These are phyloP conservation scores for Paracyclopina nana DNA, from an alignment of 1,140 invertebrate genomes.

Conservation along the genomic window DNA sequence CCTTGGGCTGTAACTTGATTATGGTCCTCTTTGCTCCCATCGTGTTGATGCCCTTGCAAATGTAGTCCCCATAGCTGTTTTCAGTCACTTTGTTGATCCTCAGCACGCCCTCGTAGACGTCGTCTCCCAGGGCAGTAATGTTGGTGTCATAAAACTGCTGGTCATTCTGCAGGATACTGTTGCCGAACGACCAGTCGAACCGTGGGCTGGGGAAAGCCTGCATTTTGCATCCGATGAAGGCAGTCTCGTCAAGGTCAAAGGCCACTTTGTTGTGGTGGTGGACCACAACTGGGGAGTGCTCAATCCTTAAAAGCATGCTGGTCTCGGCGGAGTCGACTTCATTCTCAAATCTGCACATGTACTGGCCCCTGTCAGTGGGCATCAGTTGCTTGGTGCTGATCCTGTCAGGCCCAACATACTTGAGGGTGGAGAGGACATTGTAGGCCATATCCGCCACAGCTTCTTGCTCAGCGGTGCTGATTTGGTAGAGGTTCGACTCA, in stretches of 20 bases:
- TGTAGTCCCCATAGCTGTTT: constrained; percentile 71
- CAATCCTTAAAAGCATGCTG: constrained; percentile 67
- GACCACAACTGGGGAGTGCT: constrained; percentile 64
- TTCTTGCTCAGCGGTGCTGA: constrained; percentile 50
- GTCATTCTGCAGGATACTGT: constrained; percentile 47
- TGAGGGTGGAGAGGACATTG: constrained; percentile 58
- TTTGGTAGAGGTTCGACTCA: constrained; percentile 37
- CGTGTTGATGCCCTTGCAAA: constrained; percentile 55
- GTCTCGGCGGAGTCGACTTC: constrained; percentile 64
- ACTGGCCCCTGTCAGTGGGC: constrained; percentile 60
- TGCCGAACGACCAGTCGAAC: constrained; percentile 71
- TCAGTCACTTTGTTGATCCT: constrained; percentile 47
- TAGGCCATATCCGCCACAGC: constrained; percentile 41
- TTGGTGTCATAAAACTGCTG: constrained; percentile 46
- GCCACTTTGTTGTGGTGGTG: constrained; percentile 72
- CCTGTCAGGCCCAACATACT: constrained; percentile 50
- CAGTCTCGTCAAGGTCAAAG: constrained; percentile 57
- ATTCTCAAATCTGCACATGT: constrained; percentile 69
- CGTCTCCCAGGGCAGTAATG: constrained; percentile 47
- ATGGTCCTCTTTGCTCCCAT: constrained; percentile 46
- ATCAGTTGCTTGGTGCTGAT: constrained; percentile 47
- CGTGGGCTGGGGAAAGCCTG: constrained; percentile 76
- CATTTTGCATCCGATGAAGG: constrained; percentile 63
- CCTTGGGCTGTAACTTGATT: constrained; percentile 58
- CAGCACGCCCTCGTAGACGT: constrained; percentile 58